A percentile compares a stretch with the other conserved stretches of the same genome.
phyloP scores from a whole-genome alignment of 2,888 invertebrate genomes.

The Drosophila subsilvestris region DNA sequence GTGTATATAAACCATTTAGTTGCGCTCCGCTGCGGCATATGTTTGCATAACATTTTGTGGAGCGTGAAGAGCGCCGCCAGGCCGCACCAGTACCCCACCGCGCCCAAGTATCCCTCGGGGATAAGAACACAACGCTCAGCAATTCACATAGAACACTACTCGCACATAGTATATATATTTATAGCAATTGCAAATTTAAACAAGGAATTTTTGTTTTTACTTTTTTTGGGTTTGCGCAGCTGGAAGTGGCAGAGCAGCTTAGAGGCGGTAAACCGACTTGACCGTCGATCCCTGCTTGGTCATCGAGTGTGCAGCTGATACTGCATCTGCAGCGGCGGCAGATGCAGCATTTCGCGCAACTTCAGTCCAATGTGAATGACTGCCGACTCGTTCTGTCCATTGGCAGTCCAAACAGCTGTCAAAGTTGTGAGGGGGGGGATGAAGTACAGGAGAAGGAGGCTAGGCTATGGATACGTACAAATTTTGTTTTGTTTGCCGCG shows the following conservation, averaged over 20 bases:
- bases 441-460: conserved; percentile 84
- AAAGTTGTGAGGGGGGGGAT: not conserved
- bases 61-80: conserved; percentile 23
- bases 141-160: not conserved
- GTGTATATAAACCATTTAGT: conserved; percentile 60
- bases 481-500: conserved; percentile 96
- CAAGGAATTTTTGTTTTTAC: conserved; percentile 41
- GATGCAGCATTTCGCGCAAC: conserved; percentile 91
- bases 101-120: not conserved
- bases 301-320: conserved; percentile 93
- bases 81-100: too few relatives aligned
- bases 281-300: conserved; percentile 91
- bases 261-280: conserved; percentile 85
- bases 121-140: not conserved
- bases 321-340: conserved; percentile 85
- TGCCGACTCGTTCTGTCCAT: conserved; percentile 90
- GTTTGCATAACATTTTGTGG: conserved; percentile 71
- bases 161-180: too few relatives aligned
- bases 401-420: conserved; percentile 93
- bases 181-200: conserved; percentile 18
- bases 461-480: conserved; percentile 53
- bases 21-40: conserved; percentile 71
- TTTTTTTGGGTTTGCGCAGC: conserved; percentile 40
- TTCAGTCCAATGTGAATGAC: conserved; percentile 94
- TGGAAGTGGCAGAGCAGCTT: conserved; percentile 8